These are phyloP conservation scores for Drosophila incognita DNA, from an alignment of 2,888 invertebrate species.

Conservation along the genomic window DNA sequence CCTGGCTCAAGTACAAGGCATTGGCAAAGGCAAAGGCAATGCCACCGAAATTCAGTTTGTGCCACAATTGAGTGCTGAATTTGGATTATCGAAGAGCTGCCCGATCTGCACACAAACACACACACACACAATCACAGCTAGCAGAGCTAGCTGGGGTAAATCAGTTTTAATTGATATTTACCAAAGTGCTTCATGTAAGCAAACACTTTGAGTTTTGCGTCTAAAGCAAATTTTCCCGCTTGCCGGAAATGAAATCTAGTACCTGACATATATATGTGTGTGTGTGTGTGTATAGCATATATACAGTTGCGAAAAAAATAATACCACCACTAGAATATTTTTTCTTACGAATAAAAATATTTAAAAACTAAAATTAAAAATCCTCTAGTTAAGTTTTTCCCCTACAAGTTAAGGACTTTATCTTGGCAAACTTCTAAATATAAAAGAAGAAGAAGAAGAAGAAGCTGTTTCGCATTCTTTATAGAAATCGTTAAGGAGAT, in stretches of 20 bases:
- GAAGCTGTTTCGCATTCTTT: too few species aligned
- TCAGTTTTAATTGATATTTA: conserved; percentile 79
- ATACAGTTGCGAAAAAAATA: not conserved
- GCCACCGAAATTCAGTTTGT: conserved; percentile 49
- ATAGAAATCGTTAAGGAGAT: too few species aligned
- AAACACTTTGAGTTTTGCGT: conserved; percentile 74
- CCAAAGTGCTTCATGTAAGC: conserved; percentile 76
- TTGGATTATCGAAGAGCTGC: conserved; percentile 43
- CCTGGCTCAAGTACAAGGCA: conserved; percentile 45
- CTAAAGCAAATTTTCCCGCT: conserved; percentile 53
- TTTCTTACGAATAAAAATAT: too few species aligned
- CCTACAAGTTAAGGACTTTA: too few species aligned
- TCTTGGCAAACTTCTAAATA: too few species aligned
- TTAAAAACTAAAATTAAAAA: too few species aligned
- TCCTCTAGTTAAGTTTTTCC: too few species aligned
- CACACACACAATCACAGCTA: not conserved
- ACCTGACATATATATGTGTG: not conserved
- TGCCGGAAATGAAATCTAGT: conserved; percentile 13
- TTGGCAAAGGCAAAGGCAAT: conserved; percentile 48
- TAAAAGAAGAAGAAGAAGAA: too few species aligned
- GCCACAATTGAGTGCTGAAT: conserved; percentile 40
- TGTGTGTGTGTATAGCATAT: not conserved
- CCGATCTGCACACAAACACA: conserved; percentile 9
- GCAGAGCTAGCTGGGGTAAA: conserved; percentile 52
- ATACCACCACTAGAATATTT: not conserved